These are phyloP conservation scores for Cartodere bifasciata DNA, from an alignment of 2,888 invertebrate genomes.

Conservation along the genomic window DNA sequence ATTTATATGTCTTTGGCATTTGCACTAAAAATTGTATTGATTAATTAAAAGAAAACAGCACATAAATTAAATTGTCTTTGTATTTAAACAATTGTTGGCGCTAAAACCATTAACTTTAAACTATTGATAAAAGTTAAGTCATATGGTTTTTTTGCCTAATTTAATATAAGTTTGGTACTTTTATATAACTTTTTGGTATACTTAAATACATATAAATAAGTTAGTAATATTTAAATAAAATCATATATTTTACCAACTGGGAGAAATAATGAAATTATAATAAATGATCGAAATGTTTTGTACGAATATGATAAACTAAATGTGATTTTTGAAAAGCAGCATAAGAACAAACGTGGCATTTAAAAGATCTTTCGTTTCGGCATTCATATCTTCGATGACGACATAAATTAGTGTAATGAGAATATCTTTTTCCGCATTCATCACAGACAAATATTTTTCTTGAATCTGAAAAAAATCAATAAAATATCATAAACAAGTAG, in stretches of 20 bases:
- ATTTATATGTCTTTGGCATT: not conserved
- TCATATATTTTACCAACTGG: too few species aligned
- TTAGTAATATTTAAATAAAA: too few species aligned
- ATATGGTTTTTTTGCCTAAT: too few species aligned
- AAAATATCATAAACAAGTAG: too few species aligned
- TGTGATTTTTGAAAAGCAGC: constrained; percentile 49
- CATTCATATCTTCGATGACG: constrained; percentile 62
- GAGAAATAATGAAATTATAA: too few species aligned
- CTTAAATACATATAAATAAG: too few species aligned
- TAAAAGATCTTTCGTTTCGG: constrained; percentile 47
- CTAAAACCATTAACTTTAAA: too few species aligned
- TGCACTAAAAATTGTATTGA: not conserved
- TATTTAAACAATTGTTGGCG: too few species aligned
- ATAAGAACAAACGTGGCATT: constrained; percentile 49
- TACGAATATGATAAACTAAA: constrained; percentile 27
- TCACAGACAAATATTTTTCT: constrained; percentile 40
- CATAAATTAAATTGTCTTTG: constrained; percentile 5
- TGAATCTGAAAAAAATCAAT: constrained; percentile 2
- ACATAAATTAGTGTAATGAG: constrained; percentile 53
- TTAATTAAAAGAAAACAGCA: constrained; percentile 2
- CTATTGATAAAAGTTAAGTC: too few species aligned
- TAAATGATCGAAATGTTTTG: constrained; percentile 34
- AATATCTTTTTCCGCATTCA: constrained; percentile 62
- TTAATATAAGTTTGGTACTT: too few species aligned
- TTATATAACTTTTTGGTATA: too few species aligned